Evolutionary conservation across 1,140 invertebrate species (phyloP).

Genomic region (Drosophila kanapiae): DNA sequence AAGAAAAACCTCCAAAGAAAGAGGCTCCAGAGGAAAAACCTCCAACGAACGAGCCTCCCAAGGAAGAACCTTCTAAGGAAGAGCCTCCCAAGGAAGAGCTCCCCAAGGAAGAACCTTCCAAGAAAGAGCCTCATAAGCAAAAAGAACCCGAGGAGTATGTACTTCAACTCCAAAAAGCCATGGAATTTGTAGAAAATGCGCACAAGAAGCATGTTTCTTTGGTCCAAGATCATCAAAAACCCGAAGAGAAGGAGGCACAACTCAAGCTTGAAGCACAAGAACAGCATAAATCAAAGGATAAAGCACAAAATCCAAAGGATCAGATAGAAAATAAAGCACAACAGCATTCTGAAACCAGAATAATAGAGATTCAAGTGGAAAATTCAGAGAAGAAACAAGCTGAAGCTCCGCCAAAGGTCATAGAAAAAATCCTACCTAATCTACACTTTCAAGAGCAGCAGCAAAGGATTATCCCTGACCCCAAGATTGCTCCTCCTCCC

Average conservation of each 20-base stretch:
- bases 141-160: conserved; percentile 17
- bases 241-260: background rate
- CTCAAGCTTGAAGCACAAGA: background rate
- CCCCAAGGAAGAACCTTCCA: background rate
- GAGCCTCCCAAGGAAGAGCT: background rate
- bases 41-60: background rate
- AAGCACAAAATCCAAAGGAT: background rate
- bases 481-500: background rate
- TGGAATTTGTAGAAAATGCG: conserved; percentile 29
- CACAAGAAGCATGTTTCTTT: conserved; percentile 21
- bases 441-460: background rate
- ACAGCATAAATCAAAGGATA: background rate
- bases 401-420: background rate
- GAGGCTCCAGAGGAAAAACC: conserved; percentile 1
- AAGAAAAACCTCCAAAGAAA: background rate
- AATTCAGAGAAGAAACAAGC: background rate
- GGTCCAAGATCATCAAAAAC: background rate
- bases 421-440: background rate
- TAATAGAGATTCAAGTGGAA: background rate
- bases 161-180: conserved; percentile 20
- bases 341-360: too few species aligned
- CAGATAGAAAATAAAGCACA: background rate
- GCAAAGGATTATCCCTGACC: background rate
- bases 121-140: background rate
- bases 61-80: background rate